Percentiles rank a stretch among this genome's conserved stretches.
Conservation (phyloP, 2,797 vertebrate genomes). For the Myotis findleyi region DNA sequence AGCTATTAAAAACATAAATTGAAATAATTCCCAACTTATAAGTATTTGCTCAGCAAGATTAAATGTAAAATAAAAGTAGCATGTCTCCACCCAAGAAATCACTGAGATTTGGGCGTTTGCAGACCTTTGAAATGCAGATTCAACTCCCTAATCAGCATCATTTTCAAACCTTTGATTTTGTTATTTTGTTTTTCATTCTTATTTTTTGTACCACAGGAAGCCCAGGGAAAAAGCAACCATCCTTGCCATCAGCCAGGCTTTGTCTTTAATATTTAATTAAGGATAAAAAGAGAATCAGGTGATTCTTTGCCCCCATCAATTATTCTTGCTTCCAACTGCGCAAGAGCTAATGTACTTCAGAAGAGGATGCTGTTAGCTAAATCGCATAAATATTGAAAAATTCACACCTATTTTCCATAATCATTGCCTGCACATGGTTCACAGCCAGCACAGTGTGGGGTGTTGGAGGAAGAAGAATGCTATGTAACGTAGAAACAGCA, state of each 20-base stretch:
- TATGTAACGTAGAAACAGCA: background rate
- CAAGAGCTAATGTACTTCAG: constrained; percentile 62
- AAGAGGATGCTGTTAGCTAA: constrained; percentile 61
- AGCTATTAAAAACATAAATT: background rate
- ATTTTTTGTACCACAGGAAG: background rate
- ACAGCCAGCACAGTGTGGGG: background rate
- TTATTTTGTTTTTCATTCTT: background rate
- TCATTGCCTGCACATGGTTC: background rate
- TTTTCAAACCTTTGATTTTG: constrained; percentile 58
- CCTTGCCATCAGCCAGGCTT: constrained; percentile 21
- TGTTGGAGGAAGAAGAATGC: background rate
- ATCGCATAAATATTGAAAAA: constrained; percentile 64
- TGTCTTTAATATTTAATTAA: constrained; percentile 78
- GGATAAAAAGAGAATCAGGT: constrained; percentile 62
- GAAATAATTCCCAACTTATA: background rate
- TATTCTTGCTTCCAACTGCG: constrained; percentile 67
- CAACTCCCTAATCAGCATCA: constrained; percentile 13
- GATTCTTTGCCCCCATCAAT: constrained; percentile 47
- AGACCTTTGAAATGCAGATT: constrained; percentile 21
- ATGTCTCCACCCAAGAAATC: background rate
- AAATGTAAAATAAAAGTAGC: background rate
- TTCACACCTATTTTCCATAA: constrained; percentile 63
- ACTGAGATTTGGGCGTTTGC: constrained; percentile 8
- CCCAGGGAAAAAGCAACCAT: background rate
- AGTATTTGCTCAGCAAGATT: constrained; percentile 20